These are phyloP conservation scores for Xenentodon cancila DNA, from an alignment of 2,797 vertebrate species.

Conservation along the genomic window DNA sequence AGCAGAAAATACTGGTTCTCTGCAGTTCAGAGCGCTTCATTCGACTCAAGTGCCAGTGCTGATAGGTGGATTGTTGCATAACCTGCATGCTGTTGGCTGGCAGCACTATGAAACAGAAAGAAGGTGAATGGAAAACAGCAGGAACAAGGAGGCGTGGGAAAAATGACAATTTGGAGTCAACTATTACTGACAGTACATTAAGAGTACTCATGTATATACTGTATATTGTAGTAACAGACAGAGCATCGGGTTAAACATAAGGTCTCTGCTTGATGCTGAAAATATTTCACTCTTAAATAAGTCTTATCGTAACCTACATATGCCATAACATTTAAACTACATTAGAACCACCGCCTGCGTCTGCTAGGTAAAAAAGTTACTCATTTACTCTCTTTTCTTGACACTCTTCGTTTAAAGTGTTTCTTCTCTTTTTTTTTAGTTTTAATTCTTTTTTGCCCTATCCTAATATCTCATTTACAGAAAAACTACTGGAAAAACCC, in stretches of 20 bases:
- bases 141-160: constrained; percentile 13
- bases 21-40: constrained; percentile 54
- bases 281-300: too few species aligned
- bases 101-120: constrained; percentile 25
- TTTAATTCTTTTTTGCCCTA: constrained; percentile 2
- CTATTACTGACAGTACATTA: constrained; percentile 3
- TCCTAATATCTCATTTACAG: background rate
- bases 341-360: background rate
- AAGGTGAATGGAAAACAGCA: constrained; percentile 20
- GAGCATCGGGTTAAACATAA: background rate
- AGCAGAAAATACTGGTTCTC: constrained; percentile 53
- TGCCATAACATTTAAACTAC: too few species aligned
- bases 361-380: background rate
- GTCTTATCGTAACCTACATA: too few species aligned
- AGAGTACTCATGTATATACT: background rate
- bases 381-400: background rate
- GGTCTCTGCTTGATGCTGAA: background rate
- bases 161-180: constrained; percentile 26
- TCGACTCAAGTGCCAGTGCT: constrained; percentile 55
- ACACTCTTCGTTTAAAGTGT: background rate
- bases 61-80: constrained; percentile 42
- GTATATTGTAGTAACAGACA: background rate
- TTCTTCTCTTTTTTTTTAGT: background rate
- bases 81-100: constrained; percentile 37
- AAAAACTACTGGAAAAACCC: constrained; percentile 23